Evolutionary conservation across 2,888 invertebrate genomes (phyloP), one percentile per base, ranked within the genome.

Genomic region (Spisula solida): DNA sequence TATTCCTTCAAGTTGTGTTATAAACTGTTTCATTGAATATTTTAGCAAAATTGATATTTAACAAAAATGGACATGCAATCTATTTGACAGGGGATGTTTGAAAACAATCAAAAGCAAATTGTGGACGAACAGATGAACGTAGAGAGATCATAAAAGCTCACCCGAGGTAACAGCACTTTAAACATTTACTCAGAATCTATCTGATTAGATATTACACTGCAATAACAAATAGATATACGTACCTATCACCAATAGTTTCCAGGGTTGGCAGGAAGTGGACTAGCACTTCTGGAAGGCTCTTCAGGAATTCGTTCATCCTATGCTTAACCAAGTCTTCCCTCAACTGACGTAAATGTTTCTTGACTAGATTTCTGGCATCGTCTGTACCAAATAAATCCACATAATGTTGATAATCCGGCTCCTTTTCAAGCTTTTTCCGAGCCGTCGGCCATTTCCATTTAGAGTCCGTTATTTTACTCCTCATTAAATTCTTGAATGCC

Each of bases 351-450:
- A 98, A 98, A 96, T 98, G 98, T 88, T 98, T 97, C 93, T 98
- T 97, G 96, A 98, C 98, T 92, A 98, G 97, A 95, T 98, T 97
- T 97, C 98, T 98, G 34, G 98, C 98, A 47, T 98, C 98, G 94
- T 98, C 98, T 92, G 98, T 98, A 85, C 99, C 99, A 96, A 99
- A 99, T 88, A 99, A 97, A 96, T 99, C 98, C 56, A 97, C 98
- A 98, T 96, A 96, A 94, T 98, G 98, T 87, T 98, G 97, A 98
- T 98, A 99, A 96, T 99, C 99, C 83, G 98, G 98, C 95, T 98
- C 98, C 92, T 98, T 98, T 86, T 98, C 98, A 89, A 99, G 97
- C 97, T 98, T 98, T 96, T 98, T 98, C 92, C 98, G 98, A 98
- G 97, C 92, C 95, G 96, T 89, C 94, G 94, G 90, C 96, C 96